These are phyloP conservation scores for Scortum barcoo DNA, from an alignment of 2,113 vertebrate species.

Conservation along the genomic window DNA sequence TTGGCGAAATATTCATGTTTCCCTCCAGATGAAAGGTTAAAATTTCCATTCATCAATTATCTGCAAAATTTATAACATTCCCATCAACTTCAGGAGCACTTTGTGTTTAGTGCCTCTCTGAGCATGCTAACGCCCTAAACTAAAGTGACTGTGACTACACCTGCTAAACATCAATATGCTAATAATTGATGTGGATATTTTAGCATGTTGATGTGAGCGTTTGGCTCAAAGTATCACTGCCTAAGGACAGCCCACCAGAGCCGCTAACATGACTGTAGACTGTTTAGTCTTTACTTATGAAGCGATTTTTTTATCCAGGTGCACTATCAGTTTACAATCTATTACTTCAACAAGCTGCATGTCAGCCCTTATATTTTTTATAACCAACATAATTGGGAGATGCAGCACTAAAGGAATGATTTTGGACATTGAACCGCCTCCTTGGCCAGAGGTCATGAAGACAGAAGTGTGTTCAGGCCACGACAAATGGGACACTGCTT, in stretches of 20 bases:
- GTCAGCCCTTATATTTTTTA: conserved; percentile 1
- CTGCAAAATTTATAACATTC: not conserved
- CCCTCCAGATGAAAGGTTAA: not conserved
- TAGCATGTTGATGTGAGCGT: not conserved
- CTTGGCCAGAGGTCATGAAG: conserved; percentile 27
- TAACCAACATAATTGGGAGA: not conserved
- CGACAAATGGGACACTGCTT: not conserved
- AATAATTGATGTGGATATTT: not conserved
- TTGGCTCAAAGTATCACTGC: not conserved
- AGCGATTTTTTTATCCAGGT: not conserved
- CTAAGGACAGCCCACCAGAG: not conserved
- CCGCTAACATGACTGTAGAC: not conserved
- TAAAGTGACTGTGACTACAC: not conserved
- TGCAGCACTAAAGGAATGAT: not conserved
- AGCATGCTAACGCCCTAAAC: not conserved
- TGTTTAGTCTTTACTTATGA: not conserved
- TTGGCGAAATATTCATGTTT: too few relatives aligned
- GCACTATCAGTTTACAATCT: not conserved
- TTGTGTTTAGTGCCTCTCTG: not conserved
- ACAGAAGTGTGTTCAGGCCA: conserved; percentile 19
- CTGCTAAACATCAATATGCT: not conserved
- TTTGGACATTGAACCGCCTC: conserved; percentile 11
- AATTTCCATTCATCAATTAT: not conserved
- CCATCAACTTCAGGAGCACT: not conserved
- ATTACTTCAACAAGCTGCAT: conserved; percentile 6